These are phyloP conservation scores for Hyperoplus lanceolatus DNA, from an alignment of 2,797 vertebrate genomes.

Conservation along the genomic window DNA sequence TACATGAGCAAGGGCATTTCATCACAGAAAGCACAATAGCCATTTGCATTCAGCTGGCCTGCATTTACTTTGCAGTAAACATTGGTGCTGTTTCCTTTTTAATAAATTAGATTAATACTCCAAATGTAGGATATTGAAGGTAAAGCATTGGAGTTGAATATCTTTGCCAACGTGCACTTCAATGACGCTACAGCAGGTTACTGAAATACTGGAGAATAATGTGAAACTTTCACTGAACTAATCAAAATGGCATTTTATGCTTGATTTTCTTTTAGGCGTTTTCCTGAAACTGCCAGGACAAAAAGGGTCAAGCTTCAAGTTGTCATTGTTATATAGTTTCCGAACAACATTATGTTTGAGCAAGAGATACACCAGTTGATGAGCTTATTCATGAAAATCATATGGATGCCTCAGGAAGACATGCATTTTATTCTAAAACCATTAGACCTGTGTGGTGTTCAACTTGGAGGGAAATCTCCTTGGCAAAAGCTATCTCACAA, in stretches of 20 bases:
- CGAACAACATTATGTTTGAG: no score
- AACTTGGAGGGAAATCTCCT: background rate
- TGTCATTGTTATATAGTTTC: no score
- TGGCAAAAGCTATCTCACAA: background rate
- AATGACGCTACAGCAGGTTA: background rate
- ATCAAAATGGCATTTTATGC: background rate
- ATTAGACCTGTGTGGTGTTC: background rate
- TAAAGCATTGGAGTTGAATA: background rate
- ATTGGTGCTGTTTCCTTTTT: background rate
- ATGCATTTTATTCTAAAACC: background rate
- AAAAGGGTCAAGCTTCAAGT: no score
- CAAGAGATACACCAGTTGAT: no score
- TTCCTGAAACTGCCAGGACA: no score
- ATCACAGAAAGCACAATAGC: background rate
- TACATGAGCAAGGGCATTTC: background rate
- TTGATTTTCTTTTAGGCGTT: background rate
- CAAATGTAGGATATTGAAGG: background rate
- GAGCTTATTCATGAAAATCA: no score
- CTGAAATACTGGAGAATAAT: background rate
- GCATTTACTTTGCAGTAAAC: background rate
- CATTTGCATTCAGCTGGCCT: background rate
- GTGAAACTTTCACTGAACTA: background rate
- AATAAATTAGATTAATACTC: background rate
- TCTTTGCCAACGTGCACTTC: no score
- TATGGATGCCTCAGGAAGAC: no score